Evolutionary conservation across 1,140 invertebrate genomes (phyloP), one percentile per base, ranked within the genome.

Genomic region (Leptinotarsa lineolata): DNA sequence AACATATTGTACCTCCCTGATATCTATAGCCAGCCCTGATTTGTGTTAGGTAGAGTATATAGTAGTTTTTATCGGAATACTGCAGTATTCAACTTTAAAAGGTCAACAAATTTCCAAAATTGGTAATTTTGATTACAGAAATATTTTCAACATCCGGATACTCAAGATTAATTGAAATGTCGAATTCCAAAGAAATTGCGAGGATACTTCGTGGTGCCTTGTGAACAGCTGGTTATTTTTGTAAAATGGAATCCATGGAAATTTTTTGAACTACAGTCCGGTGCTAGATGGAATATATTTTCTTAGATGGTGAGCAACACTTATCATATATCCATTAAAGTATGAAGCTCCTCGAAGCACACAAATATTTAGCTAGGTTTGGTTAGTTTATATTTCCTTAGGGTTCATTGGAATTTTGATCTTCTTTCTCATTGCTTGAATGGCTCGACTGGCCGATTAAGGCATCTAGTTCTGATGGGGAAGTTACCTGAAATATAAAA

Each of bases 391-490:
- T 54, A 54, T 54, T 13, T 54, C 16, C 48, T 54, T 54, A 54
- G 6, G 48, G 48, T 54, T 54, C 48, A 54, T 13, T 54, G 48
- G 16, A 54, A 54, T 54, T 54, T n/a, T 15, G 13, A n/a, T 12
- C 48, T 64, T 78, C 77, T 71, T 78, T 78, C 46, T 77, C 76
- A 39, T 73, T 72, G n/a, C 72, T 67, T 21, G 69, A 72, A 54
- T 78, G 77, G 61, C 61, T 73, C 18, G 72, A 70, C 64, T 77
- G 72, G 30, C 69, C 76, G 63, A 82, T 83, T 72, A 83, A 72
- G 22, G 80, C 77, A 66, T 82, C 82, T 58, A 83, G 70, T 76
- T 83, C 82, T 12, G 82, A 83, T 18, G 82, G 82, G 21, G 79
- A 81, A 16, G 79, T 82, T 45, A 80, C 68, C 81, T 82, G 78